These are phyloP conservation scores for Melanocharis versteri DNA, from an alignment of 2,113 vertebrate species.

Conservation along the genomic window DNA sequence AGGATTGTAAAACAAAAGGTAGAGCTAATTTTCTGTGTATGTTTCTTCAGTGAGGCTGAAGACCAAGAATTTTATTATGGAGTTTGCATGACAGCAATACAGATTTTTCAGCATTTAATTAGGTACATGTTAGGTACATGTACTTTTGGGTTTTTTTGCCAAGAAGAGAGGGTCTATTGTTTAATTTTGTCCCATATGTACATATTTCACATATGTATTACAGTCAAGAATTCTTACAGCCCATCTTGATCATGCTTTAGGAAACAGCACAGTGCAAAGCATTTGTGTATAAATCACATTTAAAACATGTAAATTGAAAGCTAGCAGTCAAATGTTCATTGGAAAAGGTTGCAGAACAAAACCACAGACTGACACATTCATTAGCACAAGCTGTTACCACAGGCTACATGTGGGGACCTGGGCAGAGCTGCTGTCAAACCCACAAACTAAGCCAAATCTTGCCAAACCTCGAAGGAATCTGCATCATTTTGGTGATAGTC, in stretches of 20 bases:
- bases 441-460: background rate
- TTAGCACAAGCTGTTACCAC: background rate
- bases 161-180: background rate
- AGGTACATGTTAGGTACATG: background rate
- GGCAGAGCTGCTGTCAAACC: background rate
- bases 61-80: background rate
- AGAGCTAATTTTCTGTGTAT: background rate
- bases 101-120: background rate
- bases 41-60: background rate
- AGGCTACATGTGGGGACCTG: background rate
- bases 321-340: background rate
- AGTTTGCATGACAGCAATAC: background rate
- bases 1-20: background rate
- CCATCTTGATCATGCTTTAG: background rate
- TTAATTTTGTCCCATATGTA: background rate
- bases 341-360: background rate
- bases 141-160: rapidly evolving
- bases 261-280: background rate
- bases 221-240: background rate
- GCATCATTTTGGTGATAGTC: rapidly evolving
- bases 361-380: background rate
- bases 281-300: background rate
- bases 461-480: background rate
- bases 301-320: background rate
- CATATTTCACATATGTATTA: background rate